Evolutionary conservation across 2,888 invertebrate species (phyloP), one percentile per base, ranked within the genome.

Genomic region (Flabesymbios commensalis): DNA sequence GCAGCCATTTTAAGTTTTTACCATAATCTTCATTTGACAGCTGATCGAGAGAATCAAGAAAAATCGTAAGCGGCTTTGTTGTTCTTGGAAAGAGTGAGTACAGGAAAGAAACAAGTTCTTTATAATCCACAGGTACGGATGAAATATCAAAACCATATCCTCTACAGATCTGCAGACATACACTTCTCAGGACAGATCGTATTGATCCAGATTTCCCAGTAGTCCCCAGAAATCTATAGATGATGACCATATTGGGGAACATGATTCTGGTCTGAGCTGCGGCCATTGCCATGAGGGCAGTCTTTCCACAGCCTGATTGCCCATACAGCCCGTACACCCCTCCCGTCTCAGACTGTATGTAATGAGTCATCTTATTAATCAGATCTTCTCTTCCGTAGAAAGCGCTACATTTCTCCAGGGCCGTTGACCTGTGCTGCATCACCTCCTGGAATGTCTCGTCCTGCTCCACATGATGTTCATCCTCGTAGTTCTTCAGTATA

Each of bases 41-140:
- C 82, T 98, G 96, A 85, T 99, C 98, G 1, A 99, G 92, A 0
- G 96, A 96, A 83, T 99, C 98, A 74, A 99, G 84, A 80, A 94
- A 95, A 43, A 99, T 85, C 17, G 95, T 87, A 47, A 98, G 85
- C 0, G 97, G 96, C 64, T 73, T 93, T n/a, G 75, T 74, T 17
- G 68, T 67, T 5, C 91, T 90, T 61, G 97, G 84, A 48, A 98
- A 86, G 73, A 94, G 92, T 84, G 97, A 98, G 84, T 97, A 95
- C 84, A n/a, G 67, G 42, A 47, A 56, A 7, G 22, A 17, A 14
- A 63, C 45, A 2, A 65, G 53, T 1, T 63, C 63, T 29, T 59
- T 59, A 53, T 63, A 65, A 22, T 41, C 36, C 10, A n/a, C 48
- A 2, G 65, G 59, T 1, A 59, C 41, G 5, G 24, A 19, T 7